Conservation (phyloP, 2,888 invertebrate species). For the Athrips mouffetella region DNA sequence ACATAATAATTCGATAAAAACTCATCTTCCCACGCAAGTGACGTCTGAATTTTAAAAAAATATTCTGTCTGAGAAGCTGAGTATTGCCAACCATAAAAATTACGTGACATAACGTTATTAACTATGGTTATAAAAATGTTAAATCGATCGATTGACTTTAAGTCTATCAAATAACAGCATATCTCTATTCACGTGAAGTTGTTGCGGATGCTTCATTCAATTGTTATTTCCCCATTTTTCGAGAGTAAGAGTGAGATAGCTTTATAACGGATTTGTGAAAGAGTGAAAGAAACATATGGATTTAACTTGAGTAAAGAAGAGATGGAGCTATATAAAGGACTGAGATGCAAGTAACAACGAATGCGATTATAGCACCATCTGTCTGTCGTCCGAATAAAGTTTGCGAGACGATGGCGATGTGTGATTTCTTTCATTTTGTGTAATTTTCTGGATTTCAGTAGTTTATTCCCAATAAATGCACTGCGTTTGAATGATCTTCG, state of each 20-base stretch:
- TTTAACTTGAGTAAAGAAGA: constrained; percentile 9
- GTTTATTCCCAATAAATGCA: constrained; percentile 7
- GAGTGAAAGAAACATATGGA: not conserved
- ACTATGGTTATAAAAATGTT: not conserved
- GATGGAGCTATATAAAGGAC: constrained; percentile 8
- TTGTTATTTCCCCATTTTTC: too few species aligned
- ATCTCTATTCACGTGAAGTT: constrained; percentile 5
- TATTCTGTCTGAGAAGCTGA: too few species aligned
- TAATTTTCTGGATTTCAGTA: constrained; percentile 40
- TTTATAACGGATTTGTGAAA: not conserved
- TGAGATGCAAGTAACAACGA: constrained; percentile 23
- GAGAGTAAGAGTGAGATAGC: constrained; percentile 19
- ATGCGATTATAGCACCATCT: constrained; percentile 25
- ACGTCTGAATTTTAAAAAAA: not conserved
- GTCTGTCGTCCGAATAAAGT: constrained; percentile 28
- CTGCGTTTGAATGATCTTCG: constrained; percentile 24
- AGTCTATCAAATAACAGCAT: not conserved
- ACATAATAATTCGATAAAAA: not conserved
- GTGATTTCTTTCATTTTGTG: constrained; percentile 50
- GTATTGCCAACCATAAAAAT: too few species aligned
- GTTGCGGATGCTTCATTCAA: not conserved
- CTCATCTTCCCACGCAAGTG: not conserved
- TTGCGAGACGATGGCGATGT: constrained; percentile 51
- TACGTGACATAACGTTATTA: too few species aligned
- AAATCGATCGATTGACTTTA: constrained; percentile 15